Percentiles rank a stretch among this genome's conserved stretches.
phyloP scores from a whole-genome alignment of 2,797 vertebrate genomes.

The Scolopax bukidnonensis region DNA sequence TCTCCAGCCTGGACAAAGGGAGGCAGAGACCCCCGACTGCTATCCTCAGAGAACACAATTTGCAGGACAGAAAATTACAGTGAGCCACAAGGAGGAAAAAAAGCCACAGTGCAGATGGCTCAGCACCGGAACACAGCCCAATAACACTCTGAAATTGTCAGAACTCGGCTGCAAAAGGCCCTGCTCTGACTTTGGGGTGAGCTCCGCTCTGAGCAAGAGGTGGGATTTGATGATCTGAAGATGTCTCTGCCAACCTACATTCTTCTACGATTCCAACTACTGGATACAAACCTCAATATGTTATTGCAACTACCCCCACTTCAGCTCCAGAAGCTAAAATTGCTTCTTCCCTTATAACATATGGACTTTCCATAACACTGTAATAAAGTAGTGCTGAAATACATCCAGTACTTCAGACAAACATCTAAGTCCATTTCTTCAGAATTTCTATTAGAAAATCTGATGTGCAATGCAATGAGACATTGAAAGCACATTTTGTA shows the following conservation, averaged over 20 bases:
- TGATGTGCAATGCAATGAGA: background rate
- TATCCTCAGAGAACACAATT: background rate
- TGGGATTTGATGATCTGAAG: background rate
- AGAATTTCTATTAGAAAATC: background rate
- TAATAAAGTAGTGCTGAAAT: background rate
- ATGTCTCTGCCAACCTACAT: background rate
- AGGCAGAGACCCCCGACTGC: background rate
- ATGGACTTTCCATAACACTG: background rate
- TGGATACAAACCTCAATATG: background rate
- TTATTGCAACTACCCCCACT: background rate
- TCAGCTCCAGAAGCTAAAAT: background rate
- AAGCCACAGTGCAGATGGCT: background rate
- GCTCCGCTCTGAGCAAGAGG: background rate
- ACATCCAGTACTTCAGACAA: background rate
- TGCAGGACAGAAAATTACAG: background rate
- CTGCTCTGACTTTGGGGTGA: background rate
- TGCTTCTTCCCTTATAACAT: background rate
- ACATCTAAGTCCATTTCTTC: background rate
- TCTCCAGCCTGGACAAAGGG: background rate
- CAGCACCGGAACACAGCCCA: background rate
- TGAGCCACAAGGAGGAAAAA: background rate
- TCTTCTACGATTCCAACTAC: background rate
- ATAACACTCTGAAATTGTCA: background rate
- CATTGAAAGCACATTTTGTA: background rate
- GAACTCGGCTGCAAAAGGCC: background rate